Conservation (phyloP, 2,797 vertebrate genomes). For the Philypnodon macrostomus region DNA sequence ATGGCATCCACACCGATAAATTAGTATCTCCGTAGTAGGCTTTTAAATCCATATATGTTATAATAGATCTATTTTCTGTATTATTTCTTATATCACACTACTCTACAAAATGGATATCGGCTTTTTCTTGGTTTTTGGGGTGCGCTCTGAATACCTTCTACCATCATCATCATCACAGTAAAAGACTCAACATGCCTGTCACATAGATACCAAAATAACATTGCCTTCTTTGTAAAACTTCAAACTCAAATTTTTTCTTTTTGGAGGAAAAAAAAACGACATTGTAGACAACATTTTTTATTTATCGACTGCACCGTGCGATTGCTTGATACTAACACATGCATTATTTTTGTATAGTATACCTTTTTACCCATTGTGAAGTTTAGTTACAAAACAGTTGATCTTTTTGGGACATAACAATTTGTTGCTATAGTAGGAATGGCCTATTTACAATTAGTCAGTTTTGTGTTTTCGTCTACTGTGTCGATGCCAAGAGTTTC, state of each 20-base stretch:
- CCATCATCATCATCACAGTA: slow-evolving; percentile 71
- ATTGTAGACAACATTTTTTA: slow-evolving; percentile 75
- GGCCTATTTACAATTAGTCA: slow-evolving; percentile 76
- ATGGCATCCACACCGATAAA: slow-evolving; percentile 87
- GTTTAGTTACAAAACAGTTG: slow-evolving; percentile 74
- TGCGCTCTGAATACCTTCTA: slow-evolving; percentile 36
- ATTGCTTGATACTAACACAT: slow-evolving; percentile 85
- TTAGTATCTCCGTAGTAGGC: slow-evolving; percentile 77
- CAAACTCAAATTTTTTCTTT: slow-evolving; percentile 54
- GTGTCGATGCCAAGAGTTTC: slow-evolving; percentile 76
- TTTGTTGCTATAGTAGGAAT: slow-evolving; percentile 77
- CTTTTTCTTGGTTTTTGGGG: too few relatives aligned
- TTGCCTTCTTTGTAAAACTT: slow-evolving; percentile 63
- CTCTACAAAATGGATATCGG: slow-evolving; percentile 78
- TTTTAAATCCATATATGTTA: slow-evolving; percentile 76
- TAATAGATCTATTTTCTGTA: slow-evolving; percentile 76
- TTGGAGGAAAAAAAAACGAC: slow-evolving; percentile 76
- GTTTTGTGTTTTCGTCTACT: slow-evolving; percentile 51
- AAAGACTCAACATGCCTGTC: slow-evolving; percentile 84
- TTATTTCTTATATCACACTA: slow-evolving; percentile 83
- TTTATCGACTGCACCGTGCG: slow-evolving; percentile 81
- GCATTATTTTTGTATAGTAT: slow-evolving; percentile 82
- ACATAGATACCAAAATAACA: slow-evolving; percentile 74
- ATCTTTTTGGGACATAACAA: slow-evolving; percentile 73
- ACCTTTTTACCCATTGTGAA: slow-evolving; percentile 70